Base-by-base conservation (phyloP, 2,797 vertebrate genomes). In the Falco rusticolus region DNA sequence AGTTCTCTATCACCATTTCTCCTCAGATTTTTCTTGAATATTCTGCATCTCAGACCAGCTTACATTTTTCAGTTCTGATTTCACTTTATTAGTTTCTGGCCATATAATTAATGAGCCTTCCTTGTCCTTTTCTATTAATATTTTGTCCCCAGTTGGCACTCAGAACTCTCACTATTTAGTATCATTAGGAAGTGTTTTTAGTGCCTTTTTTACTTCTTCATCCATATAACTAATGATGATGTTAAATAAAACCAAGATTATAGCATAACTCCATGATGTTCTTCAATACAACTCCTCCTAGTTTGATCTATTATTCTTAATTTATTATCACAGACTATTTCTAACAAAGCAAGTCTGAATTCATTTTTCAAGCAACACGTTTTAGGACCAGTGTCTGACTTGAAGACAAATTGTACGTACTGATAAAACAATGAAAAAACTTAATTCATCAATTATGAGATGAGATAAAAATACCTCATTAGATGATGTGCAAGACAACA, bases 221-320 rank as follows among this genome's bases (percentile, higher is more conserved):
- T 78, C 75, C 71, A 80, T 48, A 41, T 56, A 92, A 92, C 64
- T 81, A 95, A 96, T 7, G n/a, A 93, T 8, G 10, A 69, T 63
- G 64, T 92, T 91, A 94, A 93, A 92, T 81, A 95, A 94, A 83
- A 91, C 20, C 26, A 80, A 84, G 84, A 93, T 77, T 66, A 87
- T 7, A 81, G 51, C 51, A 83, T 33, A 96, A 45, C 33, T 50
- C 34, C 34, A n/a, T 4, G 14, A 85, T 51, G 19, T 81, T 89
- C 82, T 84, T 86, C 61, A 71, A 61, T 20, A 78, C 17, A 91
- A 21, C 33, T 83, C 15, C 41, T 90, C 71, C 75, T 66, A 69
- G 60, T 69, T 37, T 83, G 31, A 87, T 69, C 65, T 50, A 65
- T 89, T 87, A 68, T 33, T 90, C 48, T 77, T 80, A 26, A 90